phyloP scores from a whole-genome alignment of 2,797 vertebrate species.

The Sphaeramia orbicularis region DNA sequence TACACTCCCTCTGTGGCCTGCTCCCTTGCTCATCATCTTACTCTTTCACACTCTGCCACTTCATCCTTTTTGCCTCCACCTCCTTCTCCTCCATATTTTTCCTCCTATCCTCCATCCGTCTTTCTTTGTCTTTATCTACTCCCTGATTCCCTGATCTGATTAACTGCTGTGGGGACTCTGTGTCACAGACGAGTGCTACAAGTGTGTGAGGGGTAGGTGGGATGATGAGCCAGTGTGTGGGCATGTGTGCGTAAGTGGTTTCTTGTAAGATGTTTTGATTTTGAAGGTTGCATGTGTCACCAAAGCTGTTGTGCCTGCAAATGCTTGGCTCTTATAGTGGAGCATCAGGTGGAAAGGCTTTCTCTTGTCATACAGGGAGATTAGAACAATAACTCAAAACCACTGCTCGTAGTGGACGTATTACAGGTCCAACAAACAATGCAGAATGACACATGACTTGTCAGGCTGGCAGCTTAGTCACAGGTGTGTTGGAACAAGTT shows the following conservation, averaged over 20 bases:
- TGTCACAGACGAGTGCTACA: conserved; percentile 43
- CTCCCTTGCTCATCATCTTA: conserved; percentile 50
- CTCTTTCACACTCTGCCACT: conserved; percentile 45
- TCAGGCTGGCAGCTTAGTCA: conserved; percentile 61
- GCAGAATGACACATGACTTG: conserved; percentile 55
- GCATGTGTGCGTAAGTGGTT: conserved; percentile 69
- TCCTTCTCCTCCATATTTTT: not conserved
- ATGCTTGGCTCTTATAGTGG: not conserved
- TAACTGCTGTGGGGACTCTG: conserved; percentile 61
- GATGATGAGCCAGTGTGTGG: conserved; percentile 67
- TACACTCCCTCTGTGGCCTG: conserved; percentile 53
- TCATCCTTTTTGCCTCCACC: conserved; percentile 8
- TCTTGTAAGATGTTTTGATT: conserved; percentile 69
- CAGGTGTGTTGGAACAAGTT: conserved; percentile 76
- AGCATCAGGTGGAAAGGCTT: conserved; percentile 24
- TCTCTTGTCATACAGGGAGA: conserved; percentile 42
- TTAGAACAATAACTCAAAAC: conserved; percentile 46
- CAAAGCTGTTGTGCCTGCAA: conserved; percentile 48
- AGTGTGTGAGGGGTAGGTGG: conserved; percentile 57
- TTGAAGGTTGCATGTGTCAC: conserved; percentile 79
- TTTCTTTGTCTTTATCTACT: conserved; percentile 39
- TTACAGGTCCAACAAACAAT: conserved; percentile 26
- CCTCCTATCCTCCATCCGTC: conserved; percentile 23
- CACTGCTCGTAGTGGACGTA: conserved; percentile 13
- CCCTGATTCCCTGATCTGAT: conserved; percentile 77